Evolutionary conservation across 2,113 vertebrate species (phyloP).

Genomic region (Heptranchias perlo): DNA sequence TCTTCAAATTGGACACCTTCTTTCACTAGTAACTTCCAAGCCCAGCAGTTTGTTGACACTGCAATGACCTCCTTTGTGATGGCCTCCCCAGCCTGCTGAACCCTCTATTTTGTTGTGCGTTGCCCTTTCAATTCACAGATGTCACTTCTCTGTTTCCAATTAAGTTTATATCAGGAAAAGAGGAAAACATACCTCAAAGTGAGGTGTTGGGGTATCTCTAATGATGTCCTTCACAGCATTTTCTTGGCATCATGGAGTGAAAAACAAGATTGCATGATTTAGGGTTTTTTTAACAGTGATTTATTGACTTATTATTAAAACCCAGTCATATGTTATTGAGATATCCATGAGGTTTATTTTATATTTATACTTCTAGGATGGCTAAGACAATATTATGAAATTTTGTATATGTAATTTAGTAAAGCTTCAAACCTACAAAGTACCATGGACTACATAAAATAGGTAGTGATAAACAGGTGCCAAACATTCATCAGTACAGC

Average conservation of each 20-base stretch:
- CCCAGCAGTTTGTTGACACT: background rate
- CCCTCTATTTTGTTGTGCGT: background rate
- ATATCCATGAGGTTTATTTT: background rate
- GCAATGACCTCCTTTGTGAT: background rate
- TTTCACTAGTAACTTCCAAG: background rate
- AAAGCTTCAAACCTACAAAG: slow-evolving; percentile 17
- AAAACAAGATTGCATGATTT: background rate
- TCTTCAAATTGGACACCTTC: background rate
- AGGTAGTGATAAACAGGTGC: background rate
- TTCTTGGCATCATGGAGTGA: background rate
- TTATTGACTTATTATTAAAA: background rate
- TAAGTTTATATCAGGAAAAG: background rate
- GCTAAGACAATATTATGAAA: slow-evolving; percentile 1
- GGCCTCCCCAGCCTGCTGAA: background rate
- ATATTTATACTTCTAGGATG: background rate
- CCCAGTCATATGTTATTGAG: background rate
- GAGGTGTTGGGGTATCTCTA: background rate
- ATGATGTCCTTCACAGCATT: background rate
- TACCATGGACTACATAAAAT: background rate
- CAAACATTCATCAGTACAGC: background rate
- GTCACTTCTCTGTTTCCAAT: background rate
- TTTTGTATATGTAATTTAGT: background rate
- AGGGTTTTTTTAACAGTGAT: background rate
- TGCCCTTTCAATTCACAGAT: background rate
- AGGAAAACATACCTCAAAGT: background rate